Base-by-base conservation (phyloP, 2,797 vertebrate species). In the Tenualosa ilisha region DNA sequence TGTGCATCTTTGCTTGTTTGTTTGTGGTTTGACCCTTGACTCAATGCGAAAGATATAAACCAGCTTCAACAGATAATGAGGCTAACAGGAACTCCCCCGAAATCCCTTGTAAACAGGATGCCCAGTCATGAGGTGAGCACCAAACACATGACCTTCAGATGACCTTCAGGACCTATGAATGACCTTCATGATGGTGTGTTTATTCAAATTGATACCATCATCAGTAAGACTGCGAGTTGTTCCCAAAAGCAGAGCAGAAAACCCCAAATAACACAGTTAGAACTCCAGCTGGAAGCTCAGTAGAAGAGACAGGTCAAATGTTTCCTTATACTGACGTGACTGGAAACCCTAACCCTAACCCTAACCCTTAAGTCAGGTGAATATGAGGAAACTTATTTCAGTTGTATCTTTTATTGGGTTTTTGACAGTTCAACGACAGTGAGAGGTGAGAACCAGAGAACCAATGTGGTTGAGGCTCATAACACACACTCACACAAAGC, bases 1-100 rank as follows among this genome's bases (percentile, higher is more conserved):
- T 46, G 46, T 46, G 43, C 43, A 46, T 46, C 43, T 53, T 53
- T 53, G 51, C 3, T 53, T 53, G 61, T 11, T 6, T 40, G 68
- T 72, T 3, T 75, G 68, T 40, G 13, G 26, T 75, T 75, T 75
- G 68, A 3, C 65, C 75, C 83, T 84, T 26, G 46, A 6, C 59
- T 11, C n/a, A 50, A 97, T 94, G 92, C 87, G 91, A 89, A 96
- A 99, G 98, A 99, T 97, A 99, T 99, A 97, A 99, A 99, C 97
- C 98, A 99, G 95, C 97, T 99, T 94, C 98, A 98, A 95, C 98
- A 99, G 97, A 99, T 99, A 94, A 99, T 99, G 98, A 97, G 98
- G 87, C 97, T 99, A 96, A 99, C 98, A 89, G 98, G 98, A 93
- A 99, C 98, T 68, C 98, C 98, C 93, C 98, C 98, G 89, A 96